Evolutionary conservation across 2,888 invertebrate species (phyloP), one percentile per base, ranked within the genome.

Genomic region (Drosophila algonquin): DNA sequence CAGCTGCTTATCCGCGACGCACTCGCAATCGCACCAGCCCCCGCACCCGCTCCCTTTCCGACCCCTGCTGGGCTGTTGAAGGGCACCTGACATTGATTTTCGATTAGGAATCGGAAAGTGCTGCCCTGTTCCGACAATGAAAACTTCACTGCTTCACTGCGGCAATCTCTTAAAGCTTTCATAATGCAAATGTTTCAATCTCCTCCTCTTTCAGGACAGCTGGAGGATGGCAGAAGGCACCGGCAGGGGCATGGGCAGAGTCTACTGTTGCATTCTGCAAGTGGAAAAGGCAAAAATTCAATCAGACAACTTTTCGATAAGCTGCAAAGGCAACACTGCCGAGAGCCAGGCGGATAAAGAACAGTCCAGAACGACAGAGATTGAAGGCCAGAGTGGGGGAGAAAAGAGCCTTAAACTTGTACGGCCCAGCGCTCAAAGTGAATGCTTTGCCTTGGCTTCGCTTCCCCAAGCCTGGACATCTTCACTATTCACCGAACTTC

Each of bases 291-390:
- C 53, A 67, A 73, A 67, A 76, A 77, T 76, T 74, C 76, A 76
- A 76, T 76, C 76, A 76, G 77, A 74, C 82, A 82, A 86, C 87
- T 86, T 82, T 78, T 80, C 87, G 84, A 83, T 82, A 82, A 87
- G 86, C 87, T 87, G 85, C 77, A 81, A 76, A 78, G 74, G 77
- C 83, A 77, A 79, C 67, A 53, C 64, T 7, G 48, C 32, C 45
- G 44, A 58, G 61, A 55, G 24, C 56, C 47, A 50, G 40, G 14
- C 40, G 40, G 40, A 40, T 40, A 40, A 32, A 2, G 40, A n/a
- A 40, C 40, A 40, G 14, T 2, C 40, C 14, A 55, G 79, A 57
- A 12, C n/a, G 35, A 16, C 21, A 12, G 58, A 21, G 54, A 59
- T 54, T 50, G 40, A 63, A 51, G 10, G 63, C 21, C 46, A 32